Evolutionary conservation across 2,888 invertebrate genomes (phyloP), one percentile per base, ranked within the genome.

Genomic region (Cybosia mesomella): DNA sequence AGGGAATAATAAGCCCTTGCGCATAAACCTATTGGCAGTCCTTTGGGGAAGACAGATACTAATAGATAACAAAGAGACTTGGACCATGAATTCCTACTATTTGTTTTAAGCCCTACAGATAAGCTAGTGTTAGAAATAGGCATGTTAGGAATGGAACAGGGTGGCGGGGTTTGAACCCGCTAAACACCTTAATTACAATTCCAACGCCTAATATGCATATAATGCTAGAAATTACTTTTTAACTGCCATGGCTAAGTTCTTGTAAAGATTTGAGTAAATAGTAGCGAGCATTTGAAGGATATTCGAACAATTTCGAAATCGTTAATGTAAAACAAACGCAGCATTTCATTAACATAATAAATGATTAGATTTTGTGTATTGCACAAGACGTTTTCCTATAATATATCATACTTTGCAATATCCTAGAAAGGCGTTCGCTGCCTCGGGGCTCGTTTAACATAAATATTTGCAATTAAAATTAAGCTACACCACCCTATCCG

Each of bases 381-480:
- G 73, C 73, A 64, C 66, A 72, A 85, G 84, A 85, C 86, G 80
- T 85, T 87, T 85, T 75, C 78, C 74, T 71, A 80, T 88, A 90
- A 89, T 93, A 90, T 88, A 91, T 92, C 91, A 92, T 91, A 87
- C 88, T 91, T 91, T 87, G 87, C 89, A 91, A 90, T 92, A 92
- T 89, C 87, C 84, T 82, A 81, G 85, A 83, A 79, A 83, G 83
- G 84, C 82, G 83, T 83, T 83, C 78, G 82, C 79, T 72, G 84
- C 84, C 86, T 82, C 79, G 83, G 84, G 87, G 85, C 87, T 87
- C 92, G 91, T 91, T 95, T 92, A 91, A 91, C 93, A 94, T 94
- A 95, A 95, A 95, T 94, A 95, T 95, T 95, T 95, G 93, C 94
- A 94, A 94, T 95, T 95, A 94, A 93, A 95, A 95, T 95, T 92